Conservation (phyloP, 1,140 invertebrate species). For the Periplaneta americana region DNA sequence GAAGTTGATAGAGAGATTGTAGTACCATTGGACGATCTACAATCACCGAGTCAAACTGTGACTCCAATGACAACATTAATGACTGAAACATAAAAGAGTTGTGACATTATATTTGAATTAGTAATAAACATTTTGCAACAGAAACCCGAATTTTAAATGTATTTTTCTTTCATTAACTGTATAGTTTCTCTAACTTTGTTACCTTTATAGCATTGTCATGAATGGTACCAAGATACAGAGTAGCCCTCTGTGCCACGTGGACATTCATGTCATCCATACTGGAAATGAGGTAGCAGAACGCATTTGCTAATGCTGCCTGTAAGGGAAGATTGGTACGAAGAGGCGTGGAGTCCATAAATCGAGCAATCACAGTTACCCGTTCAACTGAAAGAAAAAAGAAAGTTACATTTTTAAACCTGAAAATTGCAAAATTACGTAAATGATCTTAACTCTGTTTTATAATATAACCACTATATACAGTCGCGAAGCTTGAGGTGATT, state of each 20-base stretch:
- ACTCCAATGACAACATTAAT: slow-evolving; percentile 80
- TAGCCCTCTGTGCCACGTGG: slow-evolving; percentile 89
- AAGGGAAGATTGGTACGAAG: slow-evolving; percentile 76
- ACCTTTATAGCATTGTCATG: slow-evolving; percentile 79
- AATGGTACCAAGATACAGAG: slow-evolving; percentile 89
- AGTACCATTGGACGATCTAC: slow-evolving; percentile 95
- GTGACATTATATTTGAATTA: not conserved
- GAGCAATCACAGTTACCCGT: slow-evolving; percentile 83
- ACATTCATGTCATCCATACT: slow-evolving; percentile 95
- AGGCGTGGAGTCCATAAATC: slow-evolving; percentile 87
- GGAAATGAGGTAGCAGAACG: slow-evolving; percentile 94
- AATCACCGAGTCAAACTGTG: slow-evolving; percentile 91
- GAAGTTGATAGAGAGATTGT: slow-evolving; percentile 91
- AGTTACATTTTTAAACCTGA: too few relatives aligned
- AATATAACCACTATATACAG: too few relatives aligned
- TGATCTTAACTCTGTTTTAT: too few relatives aligned
- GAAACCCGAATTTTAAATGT: too few relatives aligned
- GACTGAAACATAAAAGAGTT: slow-evolving; percentile 47
- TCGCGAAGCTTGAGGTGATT: too few relatives aligned
- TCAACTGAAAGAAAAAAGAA: slow-evolving; percentile 65
- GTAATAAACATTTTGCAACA: too few relatives aligned
- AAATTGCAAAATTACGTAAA: too few relatives aligned
- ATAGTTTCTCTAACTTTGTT: slow-evolving; percentile 23
- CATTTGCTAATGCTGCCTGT: slow-evolving; percentile 91
- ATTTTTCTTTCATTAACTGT: slow-evolving; percentile 5